Evolutionary conservation across 1,140 invertebrate genomes (phyloP).

Genomic region (Penaeus chinensis): DNA sequence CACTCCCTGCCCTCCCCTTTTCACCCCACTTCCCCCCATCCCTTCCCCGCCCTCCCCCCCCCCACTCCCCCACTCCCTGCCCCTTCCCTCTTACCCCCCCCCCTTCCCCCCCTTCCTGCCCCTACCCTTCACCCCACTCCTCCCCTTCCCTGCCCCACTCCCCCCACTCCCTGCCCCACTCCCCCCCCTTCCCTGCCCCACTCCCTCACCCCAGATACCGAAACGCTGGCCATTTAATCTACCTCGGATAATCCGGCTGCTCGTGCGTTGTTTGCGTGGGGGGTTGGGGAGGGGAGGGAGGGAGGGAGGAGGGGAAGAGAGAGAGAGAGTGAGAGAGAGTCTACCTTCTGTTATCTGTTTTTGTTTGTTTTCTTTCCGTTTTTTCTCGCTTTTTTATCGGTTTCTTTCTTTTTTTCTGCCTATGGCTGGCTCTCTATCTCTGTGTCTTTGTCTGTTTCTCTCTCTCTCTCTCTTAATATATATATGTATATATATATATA

Average conservation of each 20-base stretch:
- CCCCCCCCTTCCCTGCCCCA: background rate
- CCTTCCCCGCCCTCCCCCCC: background rate
- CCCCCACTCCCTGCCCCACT: background rate
- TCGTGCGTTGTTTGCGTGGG: too few relatives aligned
- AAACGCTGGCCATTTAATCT: too few relatives aligned
- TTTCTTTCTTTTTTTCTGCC: too few relatives aligned
- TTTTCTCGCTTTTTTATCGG: background rate
- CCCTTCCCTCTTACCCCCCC: too few relatives aligned
- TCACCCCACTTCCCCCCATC: background rate
- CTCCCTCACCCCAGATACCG: background rate
- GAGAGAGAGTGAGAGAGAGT: background rate
- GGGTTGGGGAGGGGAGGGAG: background rate
- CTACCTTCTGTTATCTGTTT: background rate
- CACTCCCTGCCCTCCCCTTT: background rate
- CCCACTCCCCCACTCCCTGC: background rate
- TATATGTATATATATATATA: slow-evolving; percentile 1
- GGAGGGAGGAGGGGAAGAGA: background rate
- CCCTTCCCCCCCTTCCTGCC: background rate
- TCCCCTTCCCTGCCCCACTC: background rate
- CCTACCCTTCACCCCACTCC: too few relatives aligned
- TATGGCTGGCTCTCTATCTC: background rate
- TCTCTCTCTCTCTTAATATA: slow-evolving; percentile 7
- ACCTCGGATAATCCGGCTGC: background rate
- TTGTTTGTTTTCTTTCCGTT: background rate
- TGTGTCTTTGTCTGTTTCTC: background rate